These are phyloP conservation scores for Morelia viridis DNA, from an alignment of 2,797 vertebrate genomes.

Conservation along the genomic window DNA sequence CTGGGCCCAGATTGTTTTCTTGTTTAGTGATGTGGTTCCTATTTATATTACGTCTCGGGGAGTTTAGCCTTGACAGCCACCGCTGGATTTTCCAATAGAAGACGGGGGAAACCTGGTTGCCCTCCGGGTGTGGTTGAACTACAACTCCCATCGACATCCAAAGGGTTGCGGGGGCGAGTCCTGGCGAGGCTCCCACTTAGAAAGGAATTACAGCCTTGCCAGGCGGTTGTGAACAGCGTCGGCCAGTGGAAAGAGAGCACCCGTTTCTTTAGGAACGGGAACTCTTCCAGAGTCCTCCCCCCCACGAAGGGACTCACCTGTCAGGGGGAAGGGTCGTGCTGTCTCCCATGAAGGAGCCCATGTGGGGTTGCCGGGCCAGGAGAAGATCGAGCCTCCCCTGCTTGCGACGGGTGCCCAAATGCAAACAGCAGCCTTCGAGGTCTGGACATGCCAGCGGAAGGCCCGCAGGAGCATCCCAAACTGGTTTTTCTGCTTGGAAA, in stretches of 20 bases:
- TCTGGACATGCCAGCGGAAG: background rate
- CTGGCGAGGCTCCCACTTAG: background rate
- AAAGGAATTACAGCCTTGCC: background rate
- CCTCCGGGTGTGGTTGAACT: background rate
- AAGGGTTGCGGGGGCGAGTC: background rate
- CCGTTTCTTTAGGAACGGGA: background rate
- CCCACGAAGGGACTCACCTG: background rate
- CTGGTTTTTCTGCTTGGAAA: conserved; percentile 26
- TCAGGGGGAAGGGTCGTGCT: background rate
- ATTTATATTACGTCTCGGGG: background rate
- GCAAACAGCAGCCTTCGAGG: background rate
- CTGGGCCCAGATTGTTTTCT: background rate
- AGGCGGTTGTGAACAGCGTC: background rate
- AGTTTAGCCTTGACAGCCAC: background rate
- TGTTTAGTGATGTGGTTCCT: background rate
- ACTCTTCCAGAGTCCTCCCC: background rate
- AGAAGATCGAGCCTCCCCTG: too few relatives aligned
- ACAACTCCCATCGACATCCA: background rate
- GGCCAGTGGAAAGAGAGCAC: background rate
- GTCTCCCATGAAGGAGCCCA: background rate
- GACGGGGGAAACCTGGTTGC: background rate
- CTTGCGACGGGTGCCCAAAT: background rate
- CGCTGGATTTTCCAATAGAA: background rate
- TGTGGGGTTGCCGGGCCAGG: background rate
- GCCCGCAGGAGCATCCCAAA: conserved; percentile 9